Base-by-base conservation (phyloP, 2,888 invertebrate species). In the Synanthedon vespiformis region DNA sequence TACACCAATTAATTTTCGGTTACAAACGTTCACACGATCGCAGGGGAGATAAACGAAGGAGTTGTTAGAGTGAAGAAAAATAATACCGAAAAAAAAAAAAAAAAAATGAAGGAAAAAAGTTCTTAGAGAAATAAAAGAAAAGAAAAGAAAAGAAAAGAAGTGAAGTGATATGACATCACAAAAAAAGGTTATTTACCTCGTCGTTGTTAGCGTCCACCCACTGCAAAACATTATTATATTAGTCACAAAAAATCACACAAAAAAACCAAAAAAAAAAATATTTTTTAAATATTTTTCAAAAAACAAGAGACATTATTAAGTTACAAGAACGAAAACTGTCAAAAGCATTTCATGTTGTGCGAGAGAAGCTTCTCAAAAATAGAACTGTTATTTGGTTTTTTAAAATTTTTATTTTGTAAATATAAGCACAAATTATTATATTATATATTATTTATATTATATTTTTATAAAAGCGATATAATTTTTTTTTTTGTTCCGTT, bases 131-230 rank as follows among this genome's bases (percentile, higher is more conserved):
- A 10, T 18, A 55, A 49, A 51, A 55, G 52, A 48, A 51, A 52
- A 55, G 52, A 54, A 54, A n/a, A n/a, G n/a, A 55, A 49, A 51
- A 55, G 52, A 48, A 51, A 52, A 55, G 52, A 54, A 54, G 56
- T 53, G 52, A 53, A n/a, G n/a, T n/a, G n/a, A n/a, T 16, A 16
- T 52, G 51, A 51, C 54, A 52, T 56, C 58, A 58, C 57, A 60
- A 61, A 65, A 65, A 64, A 66, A 62, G 54, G 59, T 65, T 66
- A 70, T 68, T 90, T 90, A 90, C 91, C 91, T 90, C 90, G 63
- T 90, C 90, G 78, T 88, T 89, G 85, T 89, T 90, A 82, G 90
- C 89, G 85, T 90, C 90, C 82, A 90, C 90, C 91, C 91, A 91
- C 90, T 90, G 90, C 69, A 86, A 87, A 83, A 86, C 73, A 85